Conservation (phyloP, 2,113 vertebrate genomes). For the Clarias batrachus region DNA sequence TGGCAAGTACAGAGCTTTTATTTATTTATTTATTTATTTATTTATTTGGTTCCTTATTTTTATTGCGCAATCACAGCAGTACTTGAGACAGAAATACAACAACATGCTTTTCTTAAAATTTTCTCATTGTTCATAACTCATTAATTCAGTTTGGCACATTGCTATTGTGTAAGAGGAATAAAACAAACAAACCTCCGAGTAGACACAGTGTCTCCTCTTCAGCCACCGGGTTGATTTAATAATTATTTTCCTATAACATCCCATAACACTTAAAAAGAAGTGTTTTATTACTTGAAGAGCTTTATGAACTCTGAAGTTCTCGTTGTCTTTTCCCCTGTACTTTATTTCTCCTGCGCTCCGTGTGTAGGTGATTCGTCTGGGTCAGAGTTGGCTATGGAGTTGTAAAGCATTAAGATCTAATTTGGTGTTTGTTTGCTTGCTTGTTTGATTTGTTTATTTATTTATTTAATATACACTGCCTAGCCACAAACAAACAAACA, state of each 20-base stretch:
- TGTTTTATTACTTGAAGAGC: neutral
- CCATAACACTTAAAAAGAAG: neutral
- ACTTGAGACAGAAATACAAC: neutral
- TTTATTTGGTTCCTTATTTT: no score
- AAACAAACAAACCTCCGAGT: neutral
- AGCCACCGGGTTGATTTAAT: neutral
- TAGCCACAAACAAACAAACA: no score
- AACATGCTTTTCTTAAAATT: no score
- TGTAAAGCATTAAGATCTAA: no score
- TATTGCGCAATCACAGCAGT: neutral
- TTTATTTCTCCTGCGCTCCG: conserved; percentile 62
- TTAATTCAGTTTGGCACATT: no score
- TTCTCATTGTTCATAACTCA: no score
- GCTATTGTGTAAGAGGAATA: no score
- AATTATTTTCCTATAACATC: neutral
- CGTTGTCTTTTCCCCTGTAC: neutral
- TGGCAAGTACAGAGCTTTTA: no score
- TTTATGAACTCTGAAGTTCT: neutral
- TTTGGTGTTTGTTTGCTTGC: no score
- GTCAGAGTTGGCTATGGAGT: conserved; percentile 71
- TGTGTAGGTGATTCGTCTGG: conserved; percentile 92
- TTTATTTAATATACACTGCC: no score
- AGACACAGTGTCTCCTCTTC: neutral
- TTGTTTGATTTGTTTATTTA: no score
- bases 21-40: no score